phyloP scores from a whole-genome alignment of 2,113 vertebrate species.

The Dasyurus viverrinus region DNA sequence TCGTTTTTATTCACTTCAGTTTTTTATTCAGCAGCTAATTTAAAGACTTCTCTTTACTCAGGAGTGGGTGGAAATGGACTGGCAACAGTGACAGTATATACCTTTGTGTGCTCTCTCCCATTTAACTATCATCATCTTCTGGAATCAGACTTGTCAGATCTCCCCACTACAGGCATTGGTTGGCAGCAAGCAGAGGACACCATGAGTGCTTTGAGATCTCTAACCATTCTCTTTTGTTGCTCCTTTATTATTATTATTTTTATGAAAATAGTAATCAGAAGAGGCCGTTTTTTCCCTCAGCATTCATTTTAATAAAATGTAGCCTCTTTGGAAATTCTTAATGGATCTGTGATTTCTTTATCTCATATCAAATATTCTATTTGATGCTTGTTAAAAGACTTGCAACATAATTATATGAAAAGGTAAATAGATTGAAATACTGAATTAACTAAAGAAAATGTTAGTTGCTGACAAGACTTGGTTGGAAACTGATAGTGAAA shows the following conservation, averaged over 20 bases:
- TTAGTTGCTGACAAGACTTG: constrained; percentile 45
- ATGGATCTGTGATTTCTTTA: neutral
- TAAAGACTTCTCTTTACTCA: neutral
- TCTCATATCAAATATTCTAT: constrained; percentile 17
- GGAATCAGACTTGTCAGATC: neutral
- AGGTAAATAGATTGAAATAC: neutral
- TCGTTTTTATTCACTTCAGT: neutral
- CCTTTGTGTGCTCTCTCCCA: neutral
- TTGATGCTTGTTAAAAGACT: constrained; percentile 35
- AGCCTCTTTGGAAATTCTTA: neutral
- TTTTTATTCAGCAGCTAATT: neutral
- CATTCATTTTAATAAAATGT: neutral
- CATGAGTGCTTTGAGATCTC: neutral
- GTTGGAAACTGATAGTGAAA: constrained; percentile 10
- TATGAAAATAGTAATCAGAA: neutral
- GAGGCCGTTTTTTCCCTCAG: neutral
- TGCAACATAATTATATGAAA: constrained; percentile 21
- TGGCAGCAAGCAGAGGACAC: neutral
- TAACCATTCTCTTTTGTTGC: neutral
- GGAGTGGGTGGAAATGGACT: neutral
- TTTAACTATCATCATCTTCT: neutral
- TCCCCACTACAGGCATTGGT: neutral
- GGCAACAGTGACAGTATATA: neutral
- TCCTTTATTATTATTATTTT: neutral
- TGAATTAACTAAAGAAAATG: constrained; percentile 9